Base-by-base conservation (phyloP, 2,113 vertebrate genomes). In the Periophthalmus modestus region DNA sequence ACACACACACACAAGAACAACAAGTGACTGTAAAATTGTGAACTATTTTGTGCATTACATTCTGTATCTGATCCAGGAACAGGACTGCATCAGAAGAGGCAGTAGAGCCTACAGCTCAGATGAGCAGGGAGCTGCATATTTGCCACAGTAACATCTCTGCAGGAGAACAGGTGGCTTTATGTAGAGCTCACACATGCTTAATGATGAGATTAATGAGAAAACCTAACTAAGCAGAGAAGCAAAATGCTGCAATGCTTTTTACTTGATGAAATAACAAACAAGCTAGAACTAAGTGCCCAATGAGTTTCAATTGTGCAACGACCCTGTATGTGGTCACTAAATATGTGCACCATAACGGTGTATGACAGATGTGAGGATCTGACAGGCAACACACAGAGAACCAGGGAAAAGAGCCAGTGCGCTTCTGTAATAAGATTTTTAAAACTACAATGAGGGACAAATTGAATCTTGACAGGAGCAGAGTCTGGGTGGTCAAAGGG, bases 361-460 rank as follows among this genome's bases (percentile, higher is more conserved):
- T 47, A 68, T 11, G 69, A 79, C 77, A 82, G 78, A 89, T 75
- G 77, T 66, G 65, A 77, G 43, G 58, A 50, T 76, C 54, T 47
- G 68, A 69, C 19, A 69, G 79, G 81, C 73, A 68, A 72, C 68
- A 67, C 50, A 71, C 75, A 54, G 58, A 21, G 67, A 39, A 70
- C 50, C 9, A 66, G 76, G 72, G 72, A 79, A 82, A 84, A 85
- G 77, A 81, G 69, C 43, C 2, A 0, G 48, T 48, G 68, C 34
- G 69, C 62, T 62, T 7, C 9, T 50, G 58, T 85, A 81, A 91
- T 85, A 57, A 19, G 77, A 88, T 86, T 89, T 82, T 65, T 75
- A 89, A 85, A 82, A 83, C 78, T 36, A 81, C 71, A 89, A 85
- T 72, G 75, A 85, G 75, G 58, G 72, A 21, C 65, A 81, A 89